Conservation (phyloP, 2,888 invertebrate genomes). For the Panorpa germanica region DNA sequence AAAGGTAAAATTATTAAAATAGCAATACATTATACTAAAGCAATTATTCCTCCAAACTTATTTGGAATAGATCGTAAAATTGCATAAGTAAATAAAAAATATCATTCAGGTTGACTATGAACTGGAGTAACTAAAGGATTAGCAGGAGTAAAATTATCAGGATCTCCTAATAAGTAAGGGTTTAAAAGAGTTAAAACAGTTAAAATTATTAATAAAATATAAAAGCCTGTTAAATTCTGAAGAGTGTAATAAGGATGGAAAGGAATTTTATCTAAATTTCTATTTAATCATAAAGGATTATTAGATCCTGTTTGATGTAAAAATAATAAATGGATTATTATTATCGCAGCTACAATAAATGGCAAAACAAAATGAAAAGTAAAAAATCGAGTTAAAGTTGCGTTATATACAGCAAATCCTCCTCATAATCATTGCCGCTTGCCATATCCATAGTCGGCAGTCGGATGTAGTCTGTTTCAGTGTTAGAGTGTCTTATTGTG, state of each 20-base stretch:
- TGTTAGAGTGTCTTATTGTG: too few relatives aligned
- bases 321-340: constrained; percentile 42
- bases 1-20: constrained; percentile 43
- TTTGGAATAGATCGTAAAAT: constrained; percentile 65
- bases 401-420: constrained; percentile 52
- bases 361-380: constrained; percentile 54
- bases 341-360: constrained; percentile 39
- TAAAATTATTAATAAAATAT: constrained; percentile 32
- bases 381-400: constrained; percentile 60
- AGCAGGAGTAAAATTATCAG: constrained; percentile 55
- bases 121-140: constrained; percentile 48
- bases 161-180: constrained; percentile 43
- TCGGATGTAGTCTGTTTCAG: too few relatives aligned
- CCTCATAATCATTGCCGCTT: constrained; percentile 63
- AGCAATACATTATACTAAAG: constrained; percentile 41
- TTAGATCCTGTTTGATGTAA: constrained; percentile 48
- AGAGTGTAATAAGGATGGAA: constrained; percentile 45
- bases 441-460: too few relatives aligned
- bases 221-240: constrained; percentile 42
- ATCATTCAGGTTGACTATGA: constrained; percentile 73
- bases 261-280: constrained; percentile 45
- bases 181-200: constrained; percentile 28
- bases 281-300: constrained; percentile 44
- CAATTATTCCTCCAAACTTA: constrained; percentile 58
- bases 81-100: constrained; percentile 66